Base-by-base conservation (phyloP, 2,888 invertebrate genomes). In the Amphiduros pacificus region DNA sequence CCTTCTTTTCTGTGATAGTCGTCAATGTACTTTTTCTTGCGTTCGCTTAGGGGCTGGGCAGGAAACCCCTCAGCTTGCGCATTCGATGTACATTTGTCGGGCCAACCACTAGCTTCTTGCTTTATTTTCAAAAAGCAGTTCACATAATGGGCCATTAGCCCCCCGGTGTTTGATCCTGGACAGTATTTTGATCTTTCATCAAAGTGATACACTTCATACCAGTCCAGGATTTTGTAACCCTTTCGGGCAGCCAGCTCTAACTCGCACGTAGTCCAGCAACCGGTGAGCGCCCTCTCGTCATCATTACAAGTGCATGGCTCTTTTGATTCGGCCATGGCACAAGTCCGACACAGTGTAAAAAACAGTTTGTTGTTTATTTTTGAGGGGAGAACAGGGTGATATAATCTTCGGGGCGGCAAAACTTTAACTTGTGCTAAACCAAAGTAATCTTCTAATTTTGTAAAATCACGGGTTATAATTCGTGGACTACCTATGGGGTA, bases 251-350 rank as follows among this genome's bases (percentile, higher is more conserved):
- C 81, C 63, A 72, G 74, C 31, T 69, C 29, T 0, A 83, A 51
- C 65, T 82, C 81, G 20, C 74, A 75, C 0, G 72, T 69, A 22
- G 79, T 74, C 77, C 75, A 82, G 1, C 78, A 77, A 6, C 81
- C 76, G 0, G 31, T 59, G 2, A 80, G 59, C 4, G 53, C 53
- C 52, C 76, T 65, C 14, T 76, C 69, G 27, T 66, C 64, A 32
- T 50, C 40, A 29, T 24, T 17, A 51, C 50, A 50, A 2, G 14
- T 6, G 36, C 58, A 58, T 11, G 49, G 20, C 5, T 5, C 24
- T 27, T 50, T 20, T 24, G 26, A 17, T 51, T 58, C 58, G 11
- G 2, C 24, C 9, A 51, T 51, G 3, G 68, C 74, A 65, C 80
- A 80, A 0, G 67, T 70, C 11, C 71, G 64, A 70, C 81, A 82